Evolutionary conservation across 2,797 vertebrate genomes (phyloP).

Genomic region (Sternarchorhynchus goeldii): DNA sequence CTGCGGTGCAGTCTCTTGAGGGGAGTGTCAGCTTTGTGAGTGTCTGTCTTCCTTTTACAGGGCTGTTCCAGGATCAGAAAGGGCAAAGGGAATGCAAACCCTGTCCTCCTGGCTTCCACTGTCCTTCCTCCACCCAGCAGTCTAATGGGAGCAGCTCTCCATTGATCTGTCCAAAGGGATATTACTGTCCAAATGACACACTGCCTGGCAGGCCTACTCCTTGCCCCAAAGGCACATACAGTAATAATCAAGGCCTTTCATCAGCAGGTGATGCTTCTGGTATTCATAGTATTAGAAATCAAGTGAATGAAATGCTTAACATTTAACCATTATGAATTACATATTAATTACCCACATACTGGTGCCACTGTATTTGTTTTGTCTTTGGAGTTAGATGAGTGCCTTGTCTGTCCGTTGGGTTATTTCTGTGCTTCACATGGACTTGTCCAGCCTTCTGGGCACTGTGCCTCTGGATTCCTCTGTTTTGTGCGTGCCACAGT

Average conservation of each 20-base stretch:
- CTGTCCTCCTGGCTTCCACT: conserved; percentile 77
- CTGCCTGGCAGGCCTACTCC: conserved; percentile 73
- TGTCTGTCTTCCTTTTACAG: conserved; percentile 60
- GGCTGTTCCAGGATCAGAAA: conserved; percentile 76
- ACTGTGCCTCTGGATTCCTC: conserved; percentile 75
- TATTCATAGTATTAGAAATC: conserved; percentile 7
- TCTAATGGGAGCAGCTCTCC: conserved; percentile 62
- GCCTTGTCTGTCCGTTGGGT: conserved; percentile 73
- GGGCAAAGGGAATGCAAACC: conserved; percentile 74
- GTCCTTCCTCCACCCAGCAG: conserved; percentile 62
- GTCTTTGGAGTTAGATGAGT: conserved; percentile 73
- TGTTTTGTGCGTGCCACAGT: conserved; percentile 72
- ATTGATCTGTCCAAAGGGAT: conserved; percentile 77
- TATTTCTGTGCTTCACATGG: conserved; percentile 79
- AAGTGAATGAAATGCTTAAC: neutral
- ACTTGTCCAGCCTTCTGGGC: conserved; percentile 73
- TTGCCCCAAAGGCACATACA: conserved; percentile 87
- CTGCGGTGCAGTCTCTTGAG: neutral
- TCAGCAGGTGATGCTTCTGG: conserved; percentile 64
- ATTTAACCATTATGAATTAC: too few relatives aligned
- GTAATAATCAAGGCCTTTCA: conserved; percentile 71
- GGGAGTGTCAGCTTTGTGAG: conserved; percentile 1
- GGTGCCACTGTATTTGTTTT: conserved; percentile 18
- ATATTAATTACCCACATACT: neutral
- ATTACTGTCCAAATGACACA: conserved; percentile 81